Evolutionary conservation across 2,113 vertebrate genomes (phyloP), one percentile per base, ranked within the genome.

Genomic region (Myiozetetes cayanensis): DNA sequence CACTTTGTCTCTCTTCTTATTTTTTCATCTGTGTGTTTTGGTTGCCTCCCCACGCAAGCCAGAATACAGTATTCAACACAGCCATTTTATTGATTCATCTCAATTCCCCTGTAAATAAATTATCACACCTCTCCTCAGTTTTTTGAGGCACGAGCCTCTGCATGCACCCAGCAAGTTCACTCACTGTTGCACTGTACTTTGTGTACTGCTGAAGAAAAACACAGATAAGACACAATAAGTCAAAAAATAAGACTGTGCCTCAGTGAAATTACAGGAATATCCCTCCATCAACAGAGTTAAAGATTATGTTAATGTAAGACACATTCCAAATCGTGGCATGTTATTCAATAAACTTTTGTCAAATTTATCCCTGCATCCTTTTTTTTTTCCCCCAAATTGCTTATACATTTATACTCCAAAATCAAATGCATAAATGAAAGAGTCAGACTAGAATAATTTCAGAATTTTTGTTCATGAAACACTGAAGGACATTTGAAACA

Each of bases 201-300:
- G 23, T 16, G 17, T 13, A n/a, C 11, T 41, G 44, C 35, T 15
- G 2, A 61, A 75, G 58, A 67, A 56, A 67, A 52, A 46, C 6
- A 90, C 16, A 76, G 87, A 24, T n/a, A 77, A 25, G 16, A 66
- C 2, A 24, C 23, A 59, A 14, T 25, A 15, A 24, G 23, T 41
- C 37, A 14, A 37, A 15, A 75, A 89, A 16, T 35, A 76, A 20
- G 13, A 67, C 2, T 0, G 0, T 14, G 14, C 6, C 39, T 22
- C 35, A 31, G 15, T 28, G 59, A 73, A 56, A 52, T 70, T 37
- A 70, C 37, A 86, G 63, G 28, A 83, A 41, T 23, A 86, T 4
- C 8, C 19, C 2, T 4, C 17, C 39, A 77, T 14, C 53, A 53
- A 47, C 2, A 46, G 27, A 21, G 22, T 16, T 17, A 65, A 52